phyloP scores from a whole-genome alignment of 2,113 vertebrate species.

The Nibea coibor region DNA sequence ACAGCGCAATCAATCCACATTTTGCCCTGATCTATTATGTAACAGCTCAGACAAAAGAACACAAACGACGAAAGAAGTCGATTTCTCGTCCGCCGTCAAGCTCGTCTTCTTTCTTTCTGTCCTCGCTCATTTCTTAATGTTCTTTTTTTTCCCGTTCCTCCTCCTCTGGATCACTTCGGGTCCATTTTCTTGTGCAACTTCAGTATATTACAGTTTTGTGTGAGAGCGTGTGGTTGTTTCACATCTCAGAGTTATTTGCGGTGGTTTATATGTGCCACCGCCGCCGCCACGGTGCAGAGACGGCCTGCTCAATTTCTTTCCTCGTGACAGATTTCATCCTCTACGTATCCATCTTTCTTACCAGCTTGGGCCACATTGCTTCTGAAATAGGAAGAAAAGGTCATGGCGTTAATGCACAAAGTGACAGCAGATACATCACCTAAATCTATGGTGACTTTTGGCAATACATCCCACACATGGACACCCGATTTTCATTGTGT shows the following conservation, averaged over 20 bases:
- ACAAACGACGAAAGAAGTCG: conserved; percentile 44
- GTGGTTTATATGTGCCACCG: conserved; percentile 30
- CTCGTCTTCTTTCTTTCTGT: conserved; percentile 7
- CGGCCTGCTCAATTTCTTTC: conserved; percentile 38
- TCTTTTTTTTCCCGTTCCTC: conserved; percentile 31
- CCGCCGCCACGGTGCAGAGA: conserved; percentile 27
- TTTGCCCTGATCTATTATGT: conserved; percentile 57
- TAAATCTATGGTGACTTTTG: conserved; percentile 72
- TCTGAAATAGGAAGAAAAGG: conserved; percentile 77
- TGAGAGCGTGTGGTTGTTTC: conserved; percentile 27
- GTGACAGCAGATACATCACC: conserved; percentile 78
- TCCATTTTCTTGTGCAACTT: conserved; percentile 28
- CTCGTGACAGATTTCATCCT: conserved; percentile 63
- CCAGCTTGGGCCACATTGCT: conserved; percentile 67
- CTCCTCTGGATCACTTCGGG: conserved; percentile 26
- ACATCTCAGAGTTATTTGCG: conserved; percentile 29
- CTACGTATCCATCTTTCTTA: conserved; percentile 76
- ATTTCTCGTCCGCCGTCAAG: conserved; percentile 24
- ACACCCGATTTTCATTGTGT: conserved; percentile 55
- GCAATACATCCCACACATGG: conserved; percentile 60
- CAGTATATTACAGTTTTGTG: conserved; percentile 29
- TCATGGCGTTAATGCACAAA: conserved; percentile 76
- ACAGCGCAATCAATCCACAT: conserved; percentile 75
- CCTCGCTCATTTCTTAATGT: conserved; percentile 6
- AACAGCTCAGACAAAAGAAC: conserved; percentile 56